Evolutionary conservation across 2,113 vertebrate species (phyloP), one percentile per base, ranked within the genome.

Genomic region (Phoxinus phoxinus): DNA sequence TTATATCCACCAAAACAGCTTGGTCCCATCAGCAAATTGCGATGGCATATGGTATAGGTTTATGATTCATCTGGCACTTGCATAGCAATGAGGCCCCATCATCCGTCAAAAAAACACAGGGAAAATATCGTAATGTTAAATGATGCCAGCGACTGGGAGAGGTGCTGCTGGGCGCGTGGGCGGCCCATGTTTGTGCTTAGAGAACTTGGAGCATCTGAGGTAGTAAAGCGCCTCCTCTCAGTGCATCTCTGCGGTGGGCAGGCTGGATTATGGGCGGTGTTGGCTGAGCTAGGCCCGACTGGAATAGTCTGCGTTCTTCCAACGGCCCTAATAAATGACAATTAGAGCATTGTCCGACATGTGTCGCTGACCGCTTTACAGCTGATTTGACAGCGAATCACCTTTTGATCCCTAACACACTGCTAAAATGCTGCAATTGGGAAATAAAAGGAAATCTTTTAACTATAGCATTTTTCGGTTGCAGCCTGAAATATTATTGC

Each of bases 1-100:
- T 98, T 95, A 94, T 95, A 97, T 96, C 96, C 95, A 95, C 95
- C 95, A 96, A 98, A 99, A 99, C 98, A 99, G 98, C 97, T 99
- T 99, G 97, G 97, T 94, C 96, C 97, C 97, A 99, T 99, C 98
- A 99, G 96, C 95, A 97, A 99, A 99, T 98, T 97, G 97, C 94
- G 92, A 93, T 87, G 96, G 95, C 97, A 99, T 99, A 99, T 98
- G 97, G 97, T 97, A 94, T 94, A 97, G 97, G 97, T 99, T 99
- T 98, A 98, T 95, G 96, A 97, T 96, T 98, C 97, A 97, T 98
- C 97, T 98, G 97, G 96, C 96, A 95, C 94, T 94, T 90, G 93
- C 96, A 96, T 94, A 95, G 96, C 96, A 96, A 95, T 92, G 95
- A 94, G 95, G 83, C 72, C 94, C 94, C 93, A 92, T 96, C 96